Evolutionary conservation across 2,797 vertebrate genomes (phyloP), one percentile per base, ranked within the genome.

Genomic region (Mus caroli): DNA sequence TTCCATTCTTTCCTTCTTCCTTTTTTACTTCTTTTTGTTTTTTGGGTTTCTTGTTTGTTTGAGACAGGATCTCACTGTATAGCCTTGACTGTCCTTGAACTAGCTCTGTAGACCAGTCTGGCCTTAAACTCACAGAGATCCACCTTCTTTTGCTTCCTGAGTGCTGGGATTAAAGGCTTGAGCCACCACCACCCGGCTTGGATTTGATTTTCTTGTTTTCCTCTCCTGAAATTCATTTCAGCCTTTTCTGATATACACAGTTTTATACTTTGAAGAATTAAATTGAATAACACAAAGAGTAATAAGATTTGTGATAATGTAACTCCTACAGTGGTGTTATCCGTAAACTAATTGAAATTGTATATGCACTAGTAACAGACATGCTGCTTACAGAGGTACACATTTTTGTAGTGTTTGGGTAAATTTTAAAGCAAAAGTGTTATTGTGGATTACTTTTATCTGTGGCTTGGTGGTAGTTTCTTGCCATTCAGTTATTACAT

Each of bases 151-250:
- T 73, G 71, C 71, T 12, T 73, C 37, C 19, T 12, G 28, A 40
- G 20, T 40, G 71, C 19, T 73, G 10, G 71, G 4, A 40, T 40
- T 73, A 37, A 37, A 73, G 69, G 37, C 26, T 46, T 37, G 17
- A 37, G n/a, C 34, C n/a, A 73, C 20, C 37, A 73, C 71, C 10
- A 40, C 46, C 71, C 0, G 1, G 9, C 71, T 86, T 86, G 46
- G 14, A 50, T 77, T 92, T 93, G 28, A 34, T 78, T 92, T 92
- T 24, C 76, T 87, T 6, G n/a, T 94, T 52, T 54, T 90, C 52
- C 43, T 92, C 90, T 90, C 19, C 78, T 96, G 28, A 91, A 88
- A 87, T 93, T 84, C n/a, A 73, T 94, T 96, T 94, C 34, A 91
- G 15, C n/a, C 5, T 60, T 71, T 88, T 92, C 4, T 79, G 46